Percentiles rank a stretch among this genome's conserved stretches.
These are phyloP conservation scores for Aix galericulata DNA, from an alignment of 2,113 vertebrate genomes.

Conservation along the genomic window DNA sequence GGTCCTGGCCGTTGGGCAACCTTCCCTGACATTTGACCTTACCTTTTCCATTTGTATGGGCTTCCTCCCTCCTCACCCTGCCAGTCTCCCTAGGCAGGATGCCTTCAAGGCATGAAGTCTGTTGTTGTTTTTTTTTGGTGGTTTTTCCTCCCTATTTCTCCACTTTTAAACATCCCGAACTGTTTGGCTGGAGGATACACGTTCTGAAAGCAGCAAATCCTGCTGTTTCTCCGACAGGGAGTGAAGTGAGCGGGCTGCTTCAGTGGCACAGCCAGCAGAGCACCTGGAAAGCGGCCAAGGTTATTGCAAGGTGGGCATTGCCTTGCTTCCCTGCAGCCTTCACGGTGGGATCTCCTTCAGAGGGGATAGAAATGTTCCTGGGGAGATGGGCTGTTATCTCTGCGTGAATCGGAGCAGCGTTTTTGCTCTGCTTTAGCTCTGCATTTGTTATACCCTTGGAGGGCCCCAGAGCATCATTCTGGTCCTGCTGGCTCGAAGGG, in stretches of 20 bases:
- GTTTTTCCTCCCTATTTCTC: background rate
- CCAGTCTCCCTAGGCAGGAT: background rate
- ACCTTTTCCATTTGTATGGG: background rate
- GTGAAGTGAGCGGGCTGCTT: background rate
- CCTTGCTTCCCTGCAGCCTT: background rate
- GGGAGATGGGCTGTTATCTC: background rate
- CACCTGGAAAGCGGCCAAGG: slow-evolving; percentile 22
- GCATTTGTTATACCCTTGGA: background rate
- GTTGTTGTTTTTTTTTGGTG: background rate
- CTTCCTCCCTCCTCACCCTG: background rate
- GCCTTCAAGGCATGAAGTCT: background rate
- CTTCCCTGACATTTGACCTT: background rate
- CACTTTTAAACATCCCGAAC: background rate
- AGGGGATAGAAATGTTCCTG: background rate
- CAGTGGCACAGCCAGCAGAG: background rate
- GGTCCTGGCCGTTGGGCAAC: background rate
- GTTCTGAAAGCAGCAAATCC: slow-evolving; percentile 5
- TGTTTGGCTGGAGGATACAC: background rate
- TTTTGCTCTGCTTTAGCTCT: background rate
- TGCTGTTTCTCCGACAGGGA: background rate
- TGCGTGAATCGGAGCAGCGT: background rate
- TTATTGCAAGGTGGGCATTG: slow-evolving; percentile 31
- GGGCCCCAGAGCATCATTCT: background rate
- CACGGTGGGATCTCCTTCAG: background rate
- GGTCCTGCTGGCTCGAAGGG: background rate